Conservation (phyloP, 2,113 vertebrate species). For the Pongo pygmaeus region DNA sequence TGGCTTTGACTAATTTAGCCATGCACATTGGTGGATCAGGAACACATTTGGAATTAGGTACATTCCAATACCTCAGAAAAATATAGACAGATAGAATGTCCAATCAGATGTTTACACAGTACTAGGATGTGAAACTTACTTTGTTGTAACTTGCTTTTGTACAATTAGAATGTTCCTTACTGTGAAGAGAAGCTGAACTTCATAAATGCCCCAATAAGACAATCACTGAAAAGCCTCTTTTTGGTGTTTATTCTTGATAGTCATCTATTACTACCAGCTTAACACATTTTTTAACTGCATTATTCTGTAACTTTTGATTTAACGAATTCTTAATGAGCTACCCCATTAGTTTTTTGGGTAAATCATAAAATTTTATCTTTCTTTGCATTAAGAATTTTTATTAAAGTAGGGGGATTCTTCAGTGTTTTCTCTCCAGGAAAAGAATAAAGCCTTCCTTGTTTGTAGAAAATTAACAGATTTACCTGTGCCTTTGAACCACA, state of each 20-base stretch:
- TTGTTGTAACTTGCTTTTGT: not conserved
- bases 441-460: constrained; percentile 12
- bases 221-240: not conserved
- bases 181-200: not conserved
- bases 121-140: constrained; percentile 3
- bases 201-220: not conserved
- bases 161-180: not conserved
- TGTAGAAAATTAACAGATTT: constrained; percentile 37
- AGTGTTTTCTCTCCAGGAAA: constrained; percentile 33
- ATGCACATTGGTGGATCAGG: not conserved
- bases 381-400: not conserved
- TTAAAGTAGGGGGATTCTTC: constrained; percentile 21
- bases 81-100: not conserved
- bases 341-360: not conserved
- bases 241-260: not conserved
- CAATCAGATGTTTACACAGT: not conserved
- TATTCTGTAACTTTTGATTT: constrained; percentile 23
- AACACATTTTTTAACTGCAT: not conserved
- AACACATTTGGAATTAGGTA: not conserved
- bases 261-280: not conserved
- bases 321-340: not conserved
- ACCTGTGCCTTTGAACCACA: constrained; percentile 37
- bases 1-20: not conserved
- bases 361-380: constrained; percentile 26
- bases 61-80: not conserved